Conservation (phyloP, 2,888 invertebrate genomes). For the Isoperla grammatica region DNA sequence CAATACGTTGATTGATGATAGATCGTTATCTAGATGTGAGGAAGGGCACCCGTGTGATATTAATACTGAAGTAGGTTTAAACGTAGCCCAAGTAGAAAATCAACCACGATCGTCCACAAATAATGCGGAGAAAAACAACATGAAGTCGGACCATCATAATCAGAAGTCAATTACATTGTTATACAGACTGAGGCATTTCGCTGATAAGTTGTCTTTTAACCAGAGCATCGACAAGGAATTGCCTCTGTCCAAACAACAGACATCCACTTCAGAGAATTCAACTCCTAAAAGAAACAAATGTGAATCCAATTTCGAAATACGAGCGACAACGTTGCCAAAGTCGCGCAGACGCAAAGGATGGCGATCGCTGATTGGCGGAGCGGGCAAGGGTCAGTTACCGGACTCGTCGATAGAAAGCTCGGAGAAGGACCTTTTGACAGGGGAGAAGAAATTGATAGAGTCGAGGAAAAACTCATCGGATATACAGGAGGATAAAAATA, state of each 20-base stretch:
- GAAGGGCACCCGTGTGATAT: no score
- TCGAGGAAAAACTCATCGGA: slow-evolving; percentile 40
- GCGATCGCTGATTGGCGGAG: slow-evolving; percentile 38
- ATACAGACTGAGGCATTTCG: slow-evolving; percentile 49
- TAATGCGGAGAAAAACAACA: neutral
- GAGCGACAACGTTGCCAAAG: slow-evolving; percentile 43
- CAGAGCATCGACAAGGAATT: slow-evolving; percentile 47
- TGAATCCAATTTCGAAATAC: slow-evolving; percentile 33
- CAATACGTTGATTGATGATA: no score
- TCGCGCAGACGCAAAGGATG: slow-evolving; percentile 40
- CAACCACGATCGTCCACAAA: no score
- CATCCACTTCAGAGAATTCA: slow-evolving; percentile 2
- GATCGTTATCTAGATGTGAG: no score
- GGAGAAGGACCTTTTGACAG: neutral
- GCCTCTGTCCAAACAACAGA: slow-evolving; percentile 26
- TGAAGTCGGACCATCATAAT: slow-evolving; percentile 38
- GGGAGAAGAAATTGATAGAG: slow-evolving; percentile 30
- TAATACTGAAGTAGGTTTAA: no score
- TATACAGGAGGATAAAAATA: slow-evolving; percentile 41
- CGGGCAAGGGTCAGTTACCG: slow-evolving; percentile 41
- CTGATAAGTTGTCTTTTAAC: slow-evolving; percentile 46
- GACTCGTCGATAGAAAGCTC: slow-evolving; percentile 39
- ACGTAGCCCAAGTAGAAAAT: no score
- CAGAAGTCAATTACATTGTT: slow-evolving; percentile 45
- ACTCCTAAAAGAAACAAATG: slow-evolving; percentile 26